These are phyloP conservation scores for Pimpla rufipes DNA, from an alignment of 2,888 invertebrate species.

Conservation along the genomic window DNA sequence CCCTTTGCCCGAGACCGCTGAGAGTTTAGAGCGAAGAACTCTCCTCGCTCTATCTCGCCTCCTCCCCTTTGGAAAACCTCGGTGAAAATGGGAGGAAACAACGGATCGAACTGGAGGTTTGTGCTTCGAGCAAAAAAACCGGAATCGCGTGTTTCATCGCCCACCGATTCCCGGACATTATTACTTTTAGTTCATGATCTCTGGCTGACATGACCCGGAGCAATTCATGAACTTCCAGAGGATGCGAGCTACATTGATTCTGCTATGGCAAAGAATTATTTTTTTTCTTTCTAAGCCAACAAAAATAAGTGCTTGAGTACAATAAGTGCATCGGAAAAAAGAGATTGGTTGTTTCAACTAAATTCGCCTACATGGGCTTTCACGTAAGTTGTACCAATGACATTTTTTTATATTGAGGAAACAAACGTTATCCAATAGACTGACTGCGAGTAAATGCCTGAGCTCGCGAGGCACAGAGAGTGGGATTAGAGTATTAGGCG, in stretches of 20 bases:
- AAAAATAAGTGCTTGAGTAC: too few species aligned
- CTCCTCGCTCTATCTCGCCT: conserved; percentile 61
- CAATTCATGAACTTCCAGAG: neutral
- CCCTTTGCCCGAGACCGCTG: conserved; percentile 78
- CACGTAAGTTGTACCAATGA: neutral
- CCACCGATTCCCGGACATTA: conserved; percentile 90
- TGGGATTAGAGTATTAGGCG: conserved; percentile 84
- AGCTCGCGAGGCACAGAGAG: conserved; percentile 42
- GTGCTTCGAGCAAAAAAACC: conserved; percentile 61
- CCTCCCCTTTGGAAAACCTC: conserved; percentile 52
- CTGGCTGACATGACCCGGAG: conserved; percentile 77
- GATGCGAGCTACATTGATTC: too few species aligned
- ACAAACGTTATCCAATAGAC: conserved; percentile 37
- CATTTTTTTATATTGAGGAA: neutral
- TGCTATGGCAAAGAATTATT: too few species aligned
- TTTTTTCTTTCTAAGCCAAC: too few species aligned
- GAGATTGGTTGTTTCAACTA: too few species aligned
- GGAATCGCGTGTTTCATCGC: conserved; percentile 85
- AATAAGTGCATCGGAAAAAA: too few species aligned
- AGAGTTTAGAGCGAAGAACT: conserved; percentile 82
- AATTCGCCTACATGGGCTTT: too few species aligned
- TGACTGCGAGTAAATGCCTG: conserved; percentile 43
- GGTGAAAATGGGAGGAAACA: conserved; percentile 33
- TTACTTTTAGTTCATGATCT: conserved; percentile 87
- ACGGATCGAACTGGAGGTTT: conserved; percentile 28